phyloP scores from a whole-genome alignment of 2,888 invertebrate species.

The Torymus texanus region DNA sequence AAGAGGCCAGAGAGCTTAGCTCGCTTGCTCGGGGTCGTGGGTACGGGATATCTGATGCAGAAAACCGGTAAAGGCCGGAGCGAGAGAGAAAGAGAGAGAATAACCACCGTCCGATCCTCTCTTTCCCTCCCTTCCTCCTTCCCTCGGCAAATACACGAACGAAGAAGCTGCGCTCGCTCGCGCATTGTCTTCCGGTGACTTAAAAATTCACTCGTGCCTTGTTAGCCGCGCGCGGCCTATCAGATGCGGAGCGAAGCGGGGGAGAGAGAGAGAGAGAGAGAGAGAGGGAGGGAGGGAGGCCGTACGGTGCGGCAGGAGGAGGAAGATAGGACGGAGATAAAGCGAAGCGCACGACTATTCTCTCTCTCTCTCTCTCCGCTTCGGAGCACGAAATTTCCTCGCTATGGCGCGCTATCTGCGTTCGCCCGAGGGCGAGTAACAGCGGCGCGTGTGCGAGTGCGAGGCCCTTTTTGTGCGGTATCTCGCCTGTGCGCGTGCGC shows the following conservation, averaged over 20 bases:
- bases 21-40: constrained; percentile 53
- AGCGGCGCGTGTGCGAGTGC: background rate
- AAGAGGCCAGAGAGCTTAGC: constrained; percentile 29
- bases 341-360: constrained; percentile 37
- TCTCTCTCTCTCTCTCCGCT: constrained; percentile 28
- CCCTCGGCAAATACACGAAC: constrained; percentile 66
- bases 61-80: constrained; percentile 73
- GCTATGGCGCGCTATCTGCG: background rate
- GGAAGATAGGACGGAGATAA: constrained; percentile 47
- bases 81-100: constrained; percentile 39
- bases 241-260: constrained; percentile 24
- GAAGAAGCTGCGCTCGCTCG: constrained; percentile 49
- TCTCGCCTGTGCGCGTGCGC: constrained; percentile 44
- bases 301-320: constrained; percentile 36
- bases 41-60: constrained; percentile 73
- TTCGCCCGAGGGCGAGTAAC: background rate
- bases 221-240: constrained; percentile 67
- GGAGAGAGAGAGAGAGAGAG: constrained; percentile 10
- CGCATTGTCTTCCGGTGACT: constrained; percentile 73
- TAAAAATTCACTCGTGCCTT: constrained; percentile 75
- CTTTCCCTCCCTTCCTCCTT: background rate
- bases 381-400: constrained; percentile 39
- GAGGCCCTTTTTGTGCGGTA: background rate
- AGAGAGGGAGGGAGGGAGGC: constrained; percentile 31
- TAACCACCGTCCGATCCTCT: constrained; percentile 19